Conservation (phyloP, 2,888 invertebrate genomes). For the Allolobophora icterica region DNA sequence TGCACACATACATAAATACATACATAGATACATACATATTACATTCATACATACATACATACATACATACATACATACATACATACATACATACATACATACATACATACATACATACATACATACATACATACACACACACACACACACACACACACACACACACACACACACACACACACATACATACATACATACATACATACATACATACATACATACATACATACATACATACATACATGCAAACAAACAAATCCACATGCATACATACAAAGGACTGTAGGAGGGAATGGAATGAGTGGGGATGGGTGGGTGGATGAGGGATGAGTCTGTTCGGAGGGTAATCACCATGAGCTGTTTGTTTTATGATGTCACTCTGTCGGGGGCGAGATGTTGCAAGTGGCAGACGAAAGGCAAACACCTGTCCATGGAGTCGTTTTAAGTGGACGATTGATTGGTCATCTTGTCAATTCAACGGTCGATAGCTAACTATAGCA, state of each 20-base stretch:
- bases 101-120: too few species aligned
- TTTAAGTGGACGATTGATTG: not conserved
- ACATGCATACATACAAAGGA: too few species aligned
- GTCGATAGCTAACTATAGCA: not conserved
- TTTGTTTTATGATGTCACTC: not conserved
- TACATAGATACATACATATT: slow-evolving; percentile 3
- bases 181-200: too few species aligned
- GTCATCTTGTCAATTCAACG: not conserved
- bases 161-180: too few species aligned
- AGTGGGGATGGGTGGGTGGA: not conserved
- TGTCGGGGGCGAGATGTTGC: not conserved
- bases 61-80: too few species aligned
- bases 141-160: too few species aligned
- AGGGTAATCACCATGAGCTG: not conserved
- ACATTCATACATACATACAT: slow-evolving; percentile 11
- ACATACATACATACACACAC: too few species aligned
- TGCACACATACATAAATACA: slow-evolving; percentile 20
- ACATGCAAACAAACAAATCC: too few species aligned
- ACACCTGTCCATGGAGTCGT: not conserved
- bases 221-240: too few species aligned
- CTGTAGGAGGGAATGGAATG: not conserved
- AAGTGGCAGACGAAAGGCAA: not conserved
- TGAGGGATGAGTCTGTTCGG: not conserved
- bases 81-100: too few species aligned
- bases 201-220: too few species aligned